Evolutionary conservation across 2,113 vertebrate genomes (phyloP).

Genomic region (Paedocypris sp.): DNA sequence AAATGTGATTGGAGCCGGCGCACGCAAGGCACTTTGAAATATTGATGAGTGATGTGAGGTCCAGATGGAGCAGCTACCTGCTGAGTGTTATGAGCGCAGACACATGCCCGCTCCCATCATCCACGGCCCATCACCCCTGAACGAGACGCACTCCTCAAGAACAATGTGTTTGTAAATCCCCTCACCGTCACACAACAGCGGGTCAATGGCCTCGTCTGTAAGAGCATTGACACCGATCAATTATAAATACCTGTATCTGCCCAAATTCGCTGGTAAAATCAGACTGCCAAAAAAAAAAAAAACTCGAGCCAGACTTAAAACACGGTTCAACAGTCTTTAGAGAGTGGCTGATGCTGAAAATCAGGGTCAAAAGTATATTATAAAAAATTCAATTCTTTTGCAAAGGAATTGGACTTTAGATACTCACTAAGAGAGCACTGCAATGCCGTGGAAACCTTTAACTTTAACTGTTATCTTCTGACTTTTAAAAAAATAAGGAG

Average conservation of each 20-base stretch:
- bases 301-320: no score
- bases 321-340: no score
- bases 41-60: conserved; percentile 60
- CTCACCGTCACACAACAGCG: not conserved
- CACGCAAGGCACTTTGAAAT: conserved; percentile 43
- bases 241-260: not conserved
- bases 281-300: not conserved
- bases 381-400: no score
- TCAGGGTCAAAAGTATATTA: no score
- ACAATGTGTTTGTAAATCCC: not conserved
- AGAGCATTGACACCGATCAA: not conserved
- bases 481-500: no score
- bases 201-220: not conserved
- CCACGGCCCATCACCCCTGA: conserved; percentile 8
- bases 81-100: conserved; percentile 64
- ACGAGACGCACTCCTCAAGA: not conserved
- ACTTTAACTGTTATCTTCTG: no score
- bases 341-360: no score
- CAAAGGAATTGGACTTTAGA: no score
- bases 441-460: no score
- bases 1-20: conserved; percentile 8
- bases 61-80: conserved; percentile 64
- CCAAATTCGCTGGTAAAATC: not conserved
- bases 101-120: conserved; percentile 59
- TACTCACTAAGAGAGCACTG: no score